These are phyloP conservation scores for Tyrophagus putrescentiae DNA, from an alignment of 1,140 invertebrate species.

Conservation along the genomic window DNA sequence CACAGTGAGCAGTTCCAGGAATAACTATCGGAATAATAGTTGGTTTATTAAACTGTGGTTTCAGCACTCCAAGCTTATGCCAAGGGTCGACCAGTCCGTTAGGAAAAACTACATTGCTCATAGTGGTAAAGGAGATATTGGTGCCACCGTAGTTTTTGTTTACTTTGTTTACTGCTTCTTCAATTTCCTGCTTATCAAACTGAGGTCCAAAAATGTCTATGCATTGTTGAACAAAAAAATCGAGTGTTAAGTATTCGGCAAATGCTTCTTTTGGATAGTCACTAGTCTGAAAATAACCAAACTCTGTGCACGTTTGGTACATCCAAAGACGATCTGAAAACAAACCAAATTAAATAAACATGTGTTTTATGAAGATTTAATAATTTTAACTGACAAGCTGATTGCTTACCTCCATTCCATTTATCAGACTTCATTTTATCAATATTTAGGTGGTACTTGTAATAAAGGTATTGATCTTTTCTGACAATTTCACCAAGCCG, in stretches of 20 bases:
- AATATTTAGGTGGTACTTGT: constrained; percentile 62
- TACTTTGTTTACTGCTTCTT: constrained; percentile 47
- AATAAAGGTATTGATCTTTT: constrained; percentile 52
- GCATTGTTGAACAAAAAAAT: constrained; percentile 68
- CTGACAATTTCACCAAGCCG: constrained; percentile 14
- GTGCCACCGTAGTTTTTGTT: constrained; percentile 65
- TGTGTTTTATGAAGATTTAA: neutral
- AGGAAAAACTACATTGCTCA: constrained; percentile 61
- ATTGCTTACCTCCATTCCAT: constrained; percentile 46
- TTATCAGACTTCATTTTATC: constrained; percentile 50
- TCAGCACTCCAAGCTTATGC: constrained; percentile 55
- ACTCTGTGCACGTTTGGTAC: constrained; percentile 87
- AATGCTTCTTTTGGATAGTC: constrained; percentile 54
- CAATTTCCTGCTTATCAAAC: constrained; percentile 44
- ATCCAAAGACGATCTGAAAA: constrained; percentile 57
- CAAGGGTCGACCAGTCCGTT: constrained; percentile 85
- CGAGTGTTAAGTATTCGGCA: constrained; percentile 54
- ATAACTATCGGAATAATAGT: constrained; percentile 32
- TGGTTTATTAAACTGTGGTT: constrained; percentile 27
- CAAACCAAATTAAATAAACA: neutral
- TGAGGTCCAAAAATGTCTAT: constrained; percentile 55
- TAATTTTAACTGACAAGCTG: too few relatives aligned
- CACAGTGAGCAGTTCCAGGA: constrained; percentile 35
- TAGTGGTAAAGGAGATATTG: constrained; percentile 47
- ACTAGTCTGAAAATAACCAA: constrained; percentile 84